Evolutionary conservation across 1,140 invertebrate species (phyloP).

Genomic region (Achroia grisella): DNA sequence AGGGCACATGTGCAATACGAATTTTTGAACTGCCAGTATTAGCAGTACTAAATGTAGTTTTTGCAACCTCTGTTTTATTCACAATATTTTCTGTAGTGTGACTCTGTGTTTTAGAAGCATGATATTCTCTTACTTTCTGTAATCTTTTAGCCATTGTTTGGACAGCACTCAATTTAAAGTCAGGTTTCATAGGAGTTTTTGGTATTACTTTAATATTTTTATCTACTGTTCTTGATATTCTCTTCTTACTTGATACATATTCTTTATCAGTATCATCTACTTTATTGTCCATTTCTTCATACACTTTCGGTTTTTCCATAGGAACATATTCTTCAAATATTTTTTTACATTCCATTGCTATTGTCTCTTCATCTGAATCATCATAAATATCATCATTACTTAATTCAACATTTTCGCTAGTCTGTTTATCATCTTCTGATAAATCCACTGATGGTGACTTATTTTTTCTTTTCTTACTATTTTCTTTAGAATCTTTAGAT

Average conservation of each 20-base stretch:
- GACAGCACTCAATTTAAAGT: constrained; percentile 63
- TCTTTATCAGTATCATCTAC: constrained; percentile 29
- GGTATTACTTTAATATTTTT: constrained; percentile 48
- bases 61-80: constrained; percentile 16
- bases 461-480: constrained; percentile 29
- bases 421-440: constrained; percentile 22
- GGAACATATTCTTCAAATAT: constrained; percentile 74
- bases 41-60: constrained; percentile 23
- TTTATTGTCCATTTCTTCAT: constrained; percentile 29
- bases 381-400: constrained; percentile 34
- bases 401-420: constrained; percentile 20
- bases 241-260: constrained; percentile 56
- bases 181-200: constrained; percentile 49
- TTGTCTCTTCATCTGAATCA: constrained; percentile 66
- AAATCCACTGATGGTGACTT: constrained; percentile 12
- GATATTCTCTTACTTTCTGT: constrained; percentile 64
- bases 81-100: neutral
- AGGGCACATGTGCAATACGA: constrained; percentile 71
- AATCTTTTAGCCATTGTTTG: constrained; percentile 63
- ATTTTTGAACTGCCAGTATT: constrained; percentile 46
- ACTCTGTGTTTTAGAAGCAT: constrained; percentile 41
- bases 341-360: constrained; percentile 64
- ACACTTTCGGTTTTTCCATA: constrained; percentile 30
- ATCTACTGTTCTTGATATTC: constrained; percentile 57
- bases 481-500: constrained; percentile 37